Evolutionary conservation across 2,888 invertebrate species (phyloP).

Genomic region (Priocnemis perturbator): DNA sequence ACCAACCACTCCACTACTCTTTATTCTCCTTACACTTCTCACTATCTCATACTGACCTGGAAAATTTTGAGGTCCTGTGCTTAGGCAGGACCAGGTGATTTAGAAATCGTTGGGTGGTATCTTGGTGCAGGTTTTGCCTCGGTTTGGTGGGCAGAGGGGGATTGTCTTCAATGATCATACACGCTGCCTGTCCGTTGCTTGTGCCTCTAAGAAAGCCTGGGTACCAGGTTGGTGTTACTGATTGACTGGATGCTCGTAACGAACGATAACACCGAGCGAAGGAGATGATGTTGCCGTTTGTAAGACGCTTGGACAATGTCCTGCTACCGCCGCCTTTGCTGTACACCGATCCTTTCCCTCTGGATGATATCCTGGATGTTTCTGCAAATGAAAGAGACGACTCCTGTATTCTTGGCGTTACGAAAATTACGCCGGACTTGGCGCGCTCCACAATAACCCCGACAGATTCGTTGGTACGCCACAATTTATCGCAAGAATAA

Average conservation of each 20-base stretch:
- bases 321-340: constrained; percentile 74
- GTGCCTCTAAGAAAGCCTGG: constrained; percentile 68
- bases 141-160: constrained; percentile 73
- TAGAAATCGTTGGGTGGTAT: constrained; percentile 72
- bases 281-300: constrained; percentile 70
- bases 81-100: constrained; percentile 73
- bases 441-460: no score
- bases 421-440: no score
- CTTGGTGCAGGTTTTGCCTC: constrained; percentile 73
- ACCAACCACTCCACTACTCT: neutral
- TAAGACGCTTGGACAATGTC: constrained; percentile 67
- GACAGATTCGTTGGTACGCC: no score
- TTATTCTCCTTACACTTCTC: no score
- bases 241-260: constrained; percentile 61
- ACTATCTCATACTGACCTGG: constrained; percentile 75
- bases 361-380: constrained; percentile 91
- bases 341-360: constrained; percentile 81
- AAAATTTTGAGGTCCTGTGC: constrained; percentile 93
- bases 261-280: constrained; percentile 63
- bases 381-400: constrained; percentile 79
- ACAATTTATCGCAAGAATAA: no score
- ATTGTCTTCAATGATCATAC: constrained; percentile 75
- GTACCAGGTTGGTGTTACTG: constrained; percentile 66
- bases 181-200: constrained; percentile 74
- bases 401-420: no score